A percentile compares a stretch with the other conserved stretches of the same genome.
Conservation (phyloP, 2,888 invertebrate species). For the Coleophora deauratella region DNA sequence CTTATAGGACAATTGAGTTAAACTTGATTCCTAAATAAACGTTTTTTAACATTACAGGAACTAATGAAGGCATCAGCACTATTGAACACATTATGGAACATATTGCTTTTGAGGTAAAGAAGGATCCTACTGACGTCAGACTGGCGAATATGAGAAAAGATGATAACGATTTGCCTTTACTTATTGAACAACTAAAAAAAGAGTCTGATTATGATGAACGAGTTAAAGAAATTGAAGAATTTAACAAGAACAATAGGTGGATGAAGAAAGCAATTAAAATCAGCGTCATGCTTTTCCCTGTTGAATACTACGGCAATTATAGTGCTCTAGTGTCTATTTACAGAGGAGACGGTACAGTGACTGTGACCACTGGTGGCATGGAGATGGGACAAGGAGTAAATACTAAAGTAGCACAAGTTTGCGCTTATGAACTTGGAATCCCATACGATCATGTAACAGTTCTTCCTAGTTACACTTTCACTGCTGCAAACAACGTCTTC, state of each 20-base stretch:
- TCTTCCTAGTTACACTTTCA: slow-evolving; percentile 73
- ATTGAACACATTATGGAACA: slow-evolving; percentile 81
- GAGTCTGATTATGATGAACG: slow-evolving; percentile 72
- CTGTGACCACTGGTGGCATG: slow-evolving; percentile 79
- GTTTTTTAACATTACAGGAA: slow-evolving; percentile 58
- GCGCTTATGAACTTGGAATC: slow-evolving; percentile 81
- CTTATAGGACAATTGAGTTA: too few species aligned
- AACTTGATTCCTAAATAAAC: neutral
- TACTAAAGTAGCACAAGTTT: slow-evolving; percentile 85
- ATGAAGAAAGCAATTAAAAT: slow-evolving; percentile 80
- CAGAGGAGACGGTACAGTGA: slow-evolving; percentile 80
- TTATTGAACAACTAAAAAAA: slow-evolving; percentile 70
- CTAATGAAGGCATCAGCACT: slow-evolving; percentile 73
- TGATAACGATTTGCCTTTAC: slow-evolving; percentile 56
- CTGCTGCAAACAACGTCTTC: slow-evolving; percentile 74
- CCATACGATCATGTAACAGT: slow-evolving; percentile 75
- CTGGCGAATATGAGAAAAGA: slow-evolving; percentile 67
- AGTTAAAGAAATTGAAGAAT: slow-evolving; percentile 61
- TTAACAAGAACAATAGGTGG: slow-evolving; percentile 81
- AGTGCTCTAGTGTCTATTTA: slow-evolving; percentile 78
- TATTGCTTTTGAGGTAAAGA: slow-evolving; percentile 70
- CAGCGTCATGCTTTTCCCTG: slow-evolving; percentile 78
- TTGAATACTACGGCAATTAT: slow-evolving; percentile 70
- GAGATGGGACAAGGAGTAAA: slow-evolving; percentile 88
- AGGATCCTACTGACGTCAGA: slow-evolving; percentile 75